Base-by-base conservation (phyloP, 2,113 vertebrate species). In the Ctenomys sociabilis region DNA sequence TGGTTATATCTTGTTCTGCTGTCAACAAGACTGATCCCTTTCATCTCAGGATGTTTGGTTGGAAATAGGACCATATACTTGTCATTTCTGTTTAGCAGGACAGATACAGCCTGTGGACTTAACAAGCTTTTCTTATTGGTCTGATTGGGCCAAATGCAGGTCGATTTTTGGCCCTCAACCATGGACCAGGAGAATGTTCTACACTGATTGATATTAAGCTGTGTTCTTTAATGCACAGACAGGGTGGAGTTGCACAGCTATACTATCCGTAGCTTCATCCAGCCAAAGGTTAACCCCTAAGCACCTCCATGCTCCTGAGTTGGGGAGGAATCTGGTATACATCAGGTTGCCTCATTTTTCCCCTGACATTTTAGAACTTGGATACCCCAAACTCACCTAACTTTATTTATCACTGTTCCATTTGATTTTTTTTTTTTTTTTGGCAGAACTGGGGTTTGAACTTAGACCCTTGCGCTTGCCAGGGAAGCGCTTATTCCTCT, bases 381-480 rank as follows among this genome's bases (percentile, higher is more conserved):
- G 26, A 43, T 95, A 93, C 72, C 72, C 87, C 90, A 87, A n/a
- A 54, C 77, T 94, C 54, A 22, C 6, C 49, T 80, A 93, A 72
- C 37, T 88, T 66, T 52, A 81, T 85, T 85, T 81, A 80, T 37
- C n/a, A 73, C 22, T 64, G 3, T 16, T 80, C 28, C 52, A 54
- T 68, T 43, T 88, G 37, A 66, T 84, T 88, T 84, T 45, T n/a
- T n/a, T n/a, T n/a, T n/a, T n/a, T n/a, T n/a, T n/a, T n/a, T n/a
- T n/a, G n/a, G n/a, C n/a, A n/a, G n/a, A n/a, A n/a, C n/a, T n/a
- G n/a, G n/a, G n/a, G n/a, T n/a, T n/a, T n/a, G n/a, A n/a, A n/a
- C n/a, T n/a, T n/a, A n/a, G n/a, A n/a, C n/a, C n/a, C n/a, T n/a
- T n/a, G n/a, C n/a, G n/a, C n/a, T n/a, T n/a, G n/a, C n/a, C n/a